Conservation (phyloP, 2,797 vertebrate genomes). For the Peromyscus eremicus region DNA sequence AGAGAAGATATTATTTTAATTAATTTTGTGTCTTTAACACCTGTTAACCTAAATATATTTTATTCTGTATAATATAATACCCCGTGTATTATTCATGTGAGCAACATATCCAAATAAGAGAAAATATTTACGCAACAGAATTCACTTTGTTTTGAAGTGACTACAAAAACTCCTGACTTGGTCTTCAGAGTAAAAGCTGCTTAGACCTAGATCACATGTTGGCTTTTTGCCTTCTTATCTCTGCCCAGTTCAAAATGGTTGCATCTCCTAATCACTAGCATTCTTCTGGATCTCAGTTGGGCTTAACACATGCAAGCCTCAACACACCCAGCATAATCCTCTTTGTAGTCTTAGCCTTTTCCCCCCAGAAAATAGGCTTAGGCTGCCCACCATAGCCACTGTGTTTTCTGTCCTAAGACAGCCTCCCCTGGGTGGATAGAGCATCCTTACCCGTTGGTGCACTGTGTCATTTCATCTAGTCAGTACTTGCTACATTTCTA, state of each 20-base stretch:
- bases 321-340: not conserved
- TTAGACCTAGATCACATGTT: not conserved
- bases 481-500: not conserved
- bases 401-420: not conserved
- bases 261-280: not conserved
- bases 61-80: slow-evolving; percentile 8
- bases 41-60: slow-evolving; percentile 68
- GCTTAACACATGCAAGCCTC: not conserved
- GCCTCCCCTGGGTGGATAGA: not conserved
- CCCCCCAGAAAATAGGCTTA: not conserved
- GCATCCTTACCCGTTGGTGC: not conserved
- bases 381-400: not conserved
- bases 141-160: not conserved
- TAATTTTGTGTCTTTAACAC: slow-evolving; percentile 69
- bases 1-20: slow-evolving; percentile 63
- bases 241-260: not conserved
- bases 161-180: not conserved
- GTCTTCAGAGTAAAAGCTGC: not conserved
- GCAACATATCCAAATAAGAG: slow-evolving; percentile 46
- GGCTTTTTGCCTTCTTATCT: not conserved
- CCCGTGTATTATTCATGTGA: slow-evolving; percentile 13
- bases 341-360: not conserved
- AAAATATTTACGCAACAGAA: slow-evolving; percentile 23
- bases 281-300: not conserved
- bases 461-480: not conserved